phyloP scores from a whole-genome alignment of 2,888 invertebrate species.

The Perizoma flavofasciatum region DNA sequence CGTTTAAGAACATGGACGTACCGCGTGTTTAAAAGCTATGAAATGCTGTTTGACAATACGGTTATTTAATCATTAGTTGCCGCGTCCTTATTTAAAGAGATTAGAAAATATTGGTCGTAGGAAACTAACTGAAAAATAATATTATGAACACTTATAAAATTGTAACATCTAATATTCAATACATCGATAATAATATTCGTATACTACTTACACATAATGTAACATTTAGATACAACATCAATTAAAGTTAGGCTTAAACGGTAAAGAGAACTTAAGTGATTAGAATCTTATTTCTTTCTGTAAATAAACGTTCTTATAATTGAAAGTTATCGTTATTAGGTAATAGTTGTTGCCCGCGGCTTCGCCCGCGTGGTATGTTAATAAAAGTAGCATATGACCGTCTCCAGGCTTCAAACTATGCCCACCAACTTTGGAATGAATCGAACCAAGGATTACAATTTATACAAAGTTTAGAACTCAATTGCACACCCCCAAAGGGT shows the following conservation, averaged over 20 bases:
- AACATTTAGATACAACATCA: slow-evolving; percentile 31
- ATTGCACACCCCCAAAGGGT: too few species aligned
- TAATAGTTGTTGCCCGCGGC: too few species aligned
- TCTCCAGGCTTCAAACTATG: too few species aligned
- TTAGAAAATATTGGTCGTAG: neutral
- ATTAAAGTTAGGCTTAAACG: slow-evolving; percentile 25
- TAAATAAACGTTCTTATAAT: neutral
- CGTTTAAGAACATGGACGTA: too few species aligned
- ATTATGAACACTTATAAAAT: slow-evolving; percentile 4
- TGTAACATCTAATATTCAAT: slow-evolving; percentile 13
- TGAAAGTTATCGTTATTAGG: neutral
- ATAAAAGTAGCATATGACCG: too few species aligned
- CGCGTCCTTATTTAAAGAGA: slow-evolving; percentile 9
- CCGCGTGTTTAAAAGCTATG: too few species aligned
- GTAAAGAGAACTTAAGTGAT: slow-evolving; percentile 3
- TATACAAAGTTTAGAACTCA: too few species aligned
- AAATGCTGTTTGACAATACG: too few species aligned
- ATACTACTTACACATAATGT: slow-evolving; percentile 21
- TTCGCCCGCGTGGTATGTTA: too few species aligned
- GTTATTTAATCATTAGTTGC: neutral
- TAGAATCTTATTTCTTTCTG: neutral
- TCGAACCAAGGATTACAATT: too few species aligned
- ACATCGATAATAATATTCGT: slow-evolving; percentile 21
- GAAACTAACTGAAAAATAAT: slow-evolving; percentile 3
- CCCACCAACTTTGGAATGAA: too few species aligned